Conservation (phyloP, 2,797 vertebrate species). For the Pachyuromys duprasi region DNA sequence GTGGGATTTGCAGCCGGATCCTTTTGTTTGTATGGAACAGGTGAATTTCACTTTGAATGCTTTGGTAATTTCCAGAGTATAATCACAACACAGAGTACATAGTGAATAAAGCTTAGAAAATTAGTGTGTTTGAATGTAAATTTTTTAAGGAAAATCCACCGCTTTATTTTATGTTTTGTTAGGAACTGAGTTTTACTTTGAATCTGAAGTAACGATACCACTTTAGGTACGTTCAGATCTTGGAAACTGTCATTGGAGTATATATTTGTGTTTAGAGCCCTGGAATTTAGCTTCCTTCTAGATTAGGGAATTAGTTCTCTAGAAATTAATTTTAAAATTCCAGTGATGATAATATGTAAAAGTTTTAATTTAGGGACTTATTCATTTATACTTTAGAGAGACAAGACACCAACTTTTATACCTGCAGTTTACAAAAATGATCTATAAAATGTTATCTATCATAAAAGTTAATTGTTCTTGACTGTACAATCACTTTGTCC, state of each 20-base stretch:
- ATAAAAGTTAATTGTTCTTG: slow-evolving; percentile 30
- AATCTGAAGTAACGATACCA: slow-evolving; percentile 62
- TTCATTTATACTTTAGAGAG: slow-evolving; percentile 63
- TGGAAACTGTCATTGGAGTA: slow-evolving; percentile 64
- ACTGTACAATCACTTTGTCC: neutral
- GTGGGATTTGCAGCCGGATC: slow-evolving; percentile 78
- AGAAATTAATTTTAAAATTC: slow-evolving; percentile 63
- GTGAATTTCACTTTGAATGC: slow-evolving; percentile 68
- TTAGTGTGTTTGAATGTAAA: slow-evolving; percentile 62
- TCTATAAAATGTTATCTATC: slow-evolving; percentile 29
- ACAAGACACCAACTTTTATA: slow-evolving; percentile 36
- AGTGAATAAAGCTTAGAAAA: slow-evolving; percentile 30
- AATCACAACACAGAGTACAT: slow-evolving; percentile 27
- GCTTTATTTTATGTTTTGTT: slow-evolving; percentile 62
- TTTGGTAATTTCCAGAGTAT: slow-evolving; percentile 72
- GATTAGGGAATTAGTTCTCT: slow-evolving; percentile 58
- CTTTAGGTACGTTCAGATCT: slow-evolving; percentile 61
- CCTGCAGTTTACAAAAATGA: slow-evolving; percentile 47
- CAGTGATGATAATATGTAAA: slow-evolving; percentile 51
- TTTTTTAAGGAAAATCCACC: slow-evolving; percentile 61
- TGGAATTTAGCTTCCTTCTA: slow-evolving; percentile 68
- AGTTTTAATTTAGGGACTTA: slow-evolving; percentile 54
- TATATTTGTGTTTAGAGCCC: slow-evolving; percentile 46
- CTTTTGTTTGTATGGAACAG: slow-evolving; percentile 70
- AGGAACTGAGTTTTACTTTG: slow-evolving; percentile 54